Base-by-base conservation (phyloP, 1,140 invertebrate genomes). In the Drosophila kikkawai region DNA sequence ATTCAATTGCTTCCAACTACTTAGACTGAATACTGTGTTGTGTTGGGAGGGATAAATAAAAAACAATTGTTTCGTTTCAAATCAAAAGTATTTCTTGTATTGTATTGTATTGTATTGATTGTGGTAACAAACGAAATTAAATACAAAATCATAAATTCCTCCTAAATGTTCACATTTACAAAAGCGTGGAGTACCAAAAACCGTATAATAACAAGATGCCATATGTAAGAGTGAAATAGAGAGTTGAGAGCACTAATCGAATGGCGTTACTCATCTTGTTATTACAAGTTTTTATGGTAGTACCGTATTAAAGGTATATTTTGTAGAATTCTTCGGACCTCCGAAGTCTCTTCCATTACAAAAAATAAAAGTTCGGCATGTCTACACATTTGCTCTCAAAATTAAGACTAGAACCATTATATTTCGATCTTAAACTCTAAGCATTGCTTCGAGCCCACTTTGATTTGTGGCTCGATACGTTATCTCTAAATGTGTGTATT, bases 111-210 rank as follows among this genome's bases (percentile, higher is more conserved):
- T 22, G 22, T 22, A 22, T 77, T 84, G 69, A 75, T 70, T 73
- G 59, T 69, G 63, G 41, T 65, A 67, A 83, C 69, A 86, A 75
- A 84, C 60, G 47, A 67, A 63, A 48, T 61, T 60, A 71, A 75
- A 61, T 71, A 74, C 59, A 80, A 71, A 75, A 61, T 60, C 51
- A 83, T 85, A 85, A 88, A 82, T 90, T 91, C 86, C 51, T 67
- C 56, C 74, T 90, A 84, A 57, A 47, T 73, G 64, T 73, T 83
- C 74, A 48, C 67, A 56, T 39, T 56, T 56, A 39, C 53, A n/a
- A 11, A 11, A 26, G 67, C 69, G 59, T 39, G 50, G 60, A 60
- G 55, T 79, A 29, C 22, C 47, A 29, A 48, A 29, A 13, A n/a
- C 13, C 13, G 9, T n/a, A 26, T 4, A 48, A 8, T 26, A 48